Evolutionary conservation across 2,113 vertebrate species (phyloP).

Genomic region (Galeopterus variegatus): DNA sequence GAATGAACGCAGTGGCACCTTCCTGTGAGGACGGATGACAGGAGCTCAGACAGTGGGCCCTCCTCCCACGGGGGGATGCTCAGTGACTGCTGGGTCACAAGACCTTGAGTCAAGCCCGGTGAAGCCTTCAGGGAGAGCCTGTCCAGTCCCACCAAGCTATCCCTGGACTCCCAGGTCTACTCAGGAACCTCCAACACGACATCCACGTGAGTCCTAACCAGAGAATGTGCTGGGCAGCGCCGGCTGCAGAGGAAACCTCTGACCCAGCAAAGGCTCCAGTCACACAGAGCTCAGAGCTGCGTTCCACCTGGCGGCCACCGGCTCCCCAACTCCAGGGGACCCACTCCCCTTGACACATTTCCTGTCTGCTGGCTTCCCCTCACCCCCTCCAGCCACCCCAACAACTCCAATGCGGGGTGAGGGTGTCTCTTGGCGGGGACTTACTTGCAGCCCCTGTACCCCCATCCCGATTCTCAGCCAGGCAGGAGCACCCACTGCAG

Average conservation of each 20-base stretch:
- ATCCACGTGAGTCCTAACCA: no score
- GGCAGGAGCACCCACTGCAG: no score
- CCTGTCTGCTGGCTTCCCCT: no score
- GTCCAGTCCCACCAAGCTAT: not conserved
- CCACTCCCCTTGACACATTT: no score
- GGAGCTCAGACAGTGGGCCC: accelerated
- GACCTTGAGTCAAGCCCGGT: not conserved
- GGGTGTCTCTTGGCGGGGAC: not conserved
- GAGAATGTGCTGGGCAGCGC: accelerated
- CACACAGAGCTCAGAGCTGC: not conserved
- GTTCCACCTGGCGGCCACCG: not conserved
- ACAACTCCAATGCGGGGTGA: not conserved
- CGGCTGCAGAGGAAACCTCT: not conserved
- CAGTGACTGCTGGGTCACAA: no score
- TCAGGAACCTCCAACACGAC: no score
- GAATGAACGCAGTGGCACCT: accelerated
- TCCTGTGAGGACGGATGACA: no score
- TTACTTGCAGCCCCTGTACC: not conserved
- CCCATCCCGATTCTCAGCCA: not conserved
- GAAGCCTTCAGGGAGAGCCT: not conserved
- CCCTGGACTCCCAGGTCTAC: not conserved
- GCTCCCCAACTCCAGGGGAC: no score
- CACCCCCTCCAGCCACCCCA: not conserved
- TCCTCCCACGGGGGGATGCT: accelerated
- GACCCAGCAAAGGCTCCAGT: not conserved